These are phyloP conservation scores for Nebria salina DNA, from an alignment of 2,888 invertebrate genomes.

Conservation along the genomic window DNA sequence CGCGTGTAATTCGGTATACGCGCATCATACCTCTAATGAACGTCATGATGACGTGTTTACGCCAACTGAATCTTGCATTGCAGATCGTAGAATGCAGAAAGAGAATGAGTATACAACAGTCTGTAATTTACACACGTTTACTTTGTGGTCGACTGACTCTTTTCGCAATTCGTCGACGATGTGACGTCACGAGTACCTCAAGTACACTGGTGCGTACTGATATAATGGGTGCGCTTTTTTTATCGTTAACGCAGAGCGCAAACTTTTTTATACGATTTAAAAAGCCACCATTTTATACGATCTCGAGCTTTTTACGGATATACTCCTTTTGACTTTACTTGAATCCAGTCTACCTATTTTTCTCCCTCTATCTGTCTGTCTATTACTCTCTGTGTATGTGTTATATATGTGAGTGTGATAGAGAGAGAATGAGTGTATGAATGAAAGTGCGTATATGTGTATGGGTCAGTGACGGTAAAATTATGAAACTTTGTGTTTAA, in stretches of 20 bases:
- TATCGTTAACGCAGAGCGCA: neutral
- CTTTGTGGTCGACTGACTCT: neutral
- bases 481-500: too few relatives aligned
- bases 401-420: too few relatives aligned
- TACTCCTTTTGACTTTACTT: too few relatives aligned
- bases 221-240: neutral
- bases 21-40: neutral
- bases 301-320: too few relatives aligned
- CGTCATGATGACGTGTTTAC: neutral
- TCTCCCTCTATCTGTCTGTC: too few relatives aligned
- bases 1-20: neutral
- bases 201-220: neutral
- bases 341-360: too few relatives aligned
- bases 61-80: neutral
- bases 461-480: too few relatives aligned
- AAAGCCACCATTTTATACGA: neutral
- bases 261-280: neutral
- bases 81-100: neutral
- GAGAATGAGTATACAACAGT: neutral
- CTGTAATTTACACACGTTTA: slow-evolving; percentile 1
- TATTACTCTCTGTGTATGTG: too few relatives aligned
- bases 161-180: neutral
- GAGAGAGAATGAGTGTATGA: too few relatives aligned
- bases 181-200: neutral
- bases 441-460: too few relatives aligned